A percentile compares a stretch with the other conserved stretches of the same genome.
These are phyloP conservation scores for Tachyglossus aculeatus DNA, from an alignment of 2,797 vertebrate species.

Conservation along the genomic window DNA sequence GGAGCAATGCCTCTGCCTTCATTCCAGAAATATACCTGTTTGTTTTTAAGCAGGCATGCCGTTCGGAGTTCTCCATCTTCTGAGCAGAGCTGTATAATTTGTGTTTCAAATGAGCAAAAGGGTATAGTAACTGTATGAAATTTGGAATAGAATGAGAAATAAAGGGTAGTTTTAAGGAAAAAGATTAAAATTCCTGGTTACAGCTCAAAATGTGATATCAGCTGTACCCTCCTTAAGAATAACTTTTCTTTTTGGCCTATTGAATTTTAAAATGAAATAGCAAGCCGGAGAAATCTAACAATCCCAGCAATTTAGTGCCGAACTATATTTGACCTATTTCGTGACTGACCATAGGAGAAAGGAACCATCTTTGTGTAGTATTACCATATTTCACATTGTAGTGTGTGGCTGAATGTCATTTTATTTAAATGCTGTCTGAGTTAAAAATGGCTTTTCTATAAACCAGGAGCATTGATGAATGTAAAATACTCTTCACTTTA, in stretches of 20 bases:
- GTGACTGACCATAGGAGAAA: not conserved
- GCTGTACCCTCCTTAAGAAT: not conserved
- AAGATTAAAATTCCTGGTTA: not conserved
- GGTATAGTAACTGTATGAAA: not conserved
- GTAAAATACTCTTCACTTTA: constrained; percentile 30
- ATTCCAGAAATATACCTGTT: too few species aligned
- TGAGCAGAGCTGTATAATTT: constrained; percentile 13
- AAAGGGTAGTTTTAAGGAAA: too few species aligned
- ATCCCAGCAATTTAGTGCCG: not conserved
- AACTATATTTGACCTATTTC: constrained; percentile 22
- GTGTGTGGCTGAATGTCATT: constrained; percentile 4
- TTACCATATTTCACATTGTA: constrained; percentile 23
- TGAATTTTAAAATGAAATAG: constrained; percentile 23
- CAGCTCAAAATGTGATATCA: constrained; percentile 12
- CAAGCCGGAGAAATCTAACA: not conserved
- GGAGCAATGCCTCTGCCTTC: too few species aligned
- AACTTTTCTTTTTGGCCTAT: constrained; percentile 13
- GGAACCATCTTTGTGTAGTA: not conserved
- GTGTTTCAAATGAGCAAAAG: not conserved
- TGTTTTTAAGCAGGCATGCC: too few species aligned
- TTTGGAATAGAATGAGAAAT: too few species aligned
- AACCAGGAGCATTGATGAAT: constrained; percentile 16
- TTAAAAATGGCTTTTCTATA: constrained; percentile 47
- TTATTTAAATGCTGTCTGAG: constrained; percentile 26
- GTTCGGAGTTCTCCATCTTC: not conserved